Evolutionary conservation across 1,140 invertebrate species (phyloP), one percentile per base, ranked within the genome.

Genomic region (Scaptomyza pallida): DNA sequence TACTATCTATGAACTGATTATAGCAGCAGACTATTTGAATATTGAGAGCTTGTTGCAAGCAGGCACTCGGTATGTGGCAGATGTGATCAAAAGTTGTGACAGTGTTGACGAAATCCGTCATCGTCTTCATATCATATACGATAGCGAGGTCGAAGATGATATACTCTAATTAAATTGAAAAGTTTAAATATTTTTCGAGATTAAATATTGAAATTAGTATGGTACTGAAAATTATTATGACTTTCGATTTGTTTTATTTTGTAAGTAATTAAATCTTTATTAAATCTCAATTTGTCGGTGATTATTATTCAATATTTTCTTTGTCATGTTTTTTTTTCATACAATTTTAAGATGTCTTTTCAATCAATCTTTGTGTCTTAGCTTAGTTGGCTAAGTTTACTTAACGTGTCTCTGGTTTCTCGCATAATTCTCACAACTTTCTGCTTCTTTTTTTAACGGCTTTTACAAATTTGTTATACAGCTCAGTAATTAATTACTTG

Each of bases 231-330:
- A 19, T 40, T 5, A 9, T 48, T 30, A 0, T n/a, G n/a, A n/a
- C n/a, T n/a, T n/a, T n/a, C n/a, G n/a, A n/a, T n/a, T n/a, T n/a
- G 8, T 47, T 26, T 44, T 54, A 13, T 61, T 69, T 88, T 86
- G 64, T 88, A 81, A 85, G 77, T 85, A 86, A 81, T 85, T 85
- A 85, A 85, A 85, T 85, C 65, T 85, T 85, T 85, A 85, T 85
- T 85, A 85, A 85, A 85, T 85, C 81, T 85, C 81, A 85, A 85
- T 85, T 85, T 85, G 59, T 85, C 81, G 81, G 81, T 86, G 81
- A 85, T 85, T 85, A 85, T 85, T 85, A 85, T 86, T 85, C 77
- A 85, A 79, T 83, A 85, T 85, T 85, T 72, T 65, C n/a, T n/a
- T 75, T 62, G 21, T 47, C 43, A 44, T 41, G 35, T 37, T 40